Evolutionary conservation across 2,797 vertebrate genomes (phyloP).

Genomic region (Thunnus albacares): DNA sequence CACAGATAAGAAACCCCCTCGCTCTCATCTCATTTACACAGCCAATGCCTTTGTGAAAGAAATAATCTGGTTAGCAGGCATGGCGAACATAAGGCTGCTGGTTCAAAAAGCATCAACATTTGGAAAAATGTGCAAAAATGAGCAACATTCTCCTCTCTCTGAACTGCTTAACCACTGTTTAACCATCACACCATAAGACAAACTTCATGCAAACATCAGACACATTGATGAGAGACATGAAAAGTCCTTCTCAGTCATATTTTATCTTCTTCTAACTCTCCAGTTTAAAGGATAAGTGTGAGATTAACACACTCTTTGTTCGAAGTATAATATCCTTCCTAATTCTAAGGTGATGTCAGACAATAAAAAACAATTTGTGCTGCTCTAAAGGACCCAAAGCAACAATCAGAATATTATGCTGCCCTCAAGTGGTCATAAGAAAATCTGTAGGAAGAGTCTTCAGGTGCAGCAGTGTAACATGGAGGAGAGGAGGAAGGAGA

Average conservation of each 20-base stretch:
- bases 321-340: too few species aligned
- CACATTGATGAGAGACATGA: rapidly evolving
- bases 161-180: neutral
- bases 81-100: neutral
- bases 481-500: too few species aligned
- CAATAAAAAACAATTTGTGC: too few species aligned
- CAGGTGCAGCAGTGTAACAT: neutral
- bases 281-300: neutral
- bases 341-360: neutral
- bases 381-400: neutral
- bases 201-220: neutral
- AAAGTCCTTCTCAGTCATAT: neutral
- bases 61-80: neutral
- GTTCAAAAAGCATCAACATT: neutral
- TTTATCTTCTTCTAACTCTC: neutral
- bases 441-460: neutral
- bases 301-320: too few species aligned
- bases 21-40: neutral
- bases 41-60: neutral
- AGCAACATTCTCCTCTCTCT: neutral
- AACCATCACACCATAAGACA: too few species aligned
- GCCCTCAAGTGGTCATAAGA: slow-evolving; percentile 43
- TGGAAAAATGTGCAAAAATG: neutral
- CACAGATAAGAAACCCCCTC: slow-evolving; percentile 13
- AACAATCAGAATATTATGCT: neutral